phyloP scores from a whole-genome alignment of 2,888 invertebrate species.

The Trachelus tabidus region DNA sequence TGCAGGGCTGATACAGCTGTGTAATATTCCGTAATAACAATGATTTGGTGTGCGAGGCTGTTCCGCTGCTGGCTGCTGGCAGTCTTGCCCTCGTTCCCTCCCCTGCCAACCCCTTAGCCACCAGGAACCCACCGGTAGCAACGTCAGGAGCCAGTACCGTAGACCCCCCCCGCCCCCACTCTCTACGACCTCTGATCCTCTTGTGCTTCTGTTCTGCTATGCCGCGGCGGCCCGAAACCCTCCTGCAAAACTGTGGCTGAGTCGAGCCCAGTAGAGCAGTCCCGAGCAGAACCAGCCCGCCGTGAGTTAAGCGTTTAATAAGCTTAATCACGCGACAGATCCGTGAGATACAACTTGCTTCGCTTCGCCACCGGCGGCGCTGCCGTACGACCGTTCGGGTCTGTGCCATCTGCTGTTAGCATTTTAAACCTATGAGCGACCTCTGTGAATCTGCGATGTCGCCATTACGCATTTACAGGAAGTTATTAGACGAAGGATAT shows the following conservation, averaged over 20 bases:
- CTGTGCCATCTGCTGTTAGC: slow-evolving; percentile 65
- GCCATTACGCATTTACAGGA: slow-evolving; percentile 26
- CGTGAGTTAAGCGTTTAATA: slow-evolving; percentile 67
- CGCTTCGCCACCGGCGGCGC: slow-evolving; percentile 46
- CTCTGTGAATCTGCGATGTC: slow-evolving; percentile 49
- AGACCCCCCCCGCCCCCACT: slow-evolving; percentile 14
- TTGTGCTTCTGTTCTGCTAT: slow-evolving; percentile 17
- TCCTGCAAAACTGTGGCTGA: slow-evolving; percentile 35
- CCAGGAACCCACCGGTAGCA: neutral
- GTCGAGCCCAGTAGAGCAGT: slow-evolving; percentile 32
- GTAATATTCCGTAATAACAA: slow-evolving; percentile 64
- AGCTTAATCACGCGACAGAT: slow-evolving; percentile 67
- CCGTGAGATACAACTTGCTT: slow-evolving; percentile 66
- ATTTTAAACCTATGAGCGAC: slow-evolving; percentile 56
- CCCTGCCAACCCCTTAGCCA: slow-evolving; percentile 3
- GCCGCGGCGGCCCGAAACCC: slow-evolving; percentile 18
- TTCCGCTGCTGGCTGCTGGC: slow-evolving; percentile 47
- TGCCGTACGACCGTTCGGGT: slow-evolving; percentile 24
- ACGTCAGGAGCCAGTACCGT: slow-evolving; percentile 5
- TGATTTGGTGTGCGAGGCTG: slow-evolving; percentile 61
- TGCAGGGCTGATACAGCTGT: slow-evolving; percentile 59
- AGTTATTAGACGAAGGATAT: slow-evolving; percentile 62
- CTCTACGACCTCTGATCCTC: slow-evolving; percentile 16
- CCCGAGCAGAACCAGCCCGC: slow-evolving; percentile 49
- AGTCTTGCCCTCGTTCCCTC: slow-evolving; percentile 45